Base-by-base conservation (phyloP, 2,888 invertebrate genomes). In the Diaprepes abbreviatus region DNA sequence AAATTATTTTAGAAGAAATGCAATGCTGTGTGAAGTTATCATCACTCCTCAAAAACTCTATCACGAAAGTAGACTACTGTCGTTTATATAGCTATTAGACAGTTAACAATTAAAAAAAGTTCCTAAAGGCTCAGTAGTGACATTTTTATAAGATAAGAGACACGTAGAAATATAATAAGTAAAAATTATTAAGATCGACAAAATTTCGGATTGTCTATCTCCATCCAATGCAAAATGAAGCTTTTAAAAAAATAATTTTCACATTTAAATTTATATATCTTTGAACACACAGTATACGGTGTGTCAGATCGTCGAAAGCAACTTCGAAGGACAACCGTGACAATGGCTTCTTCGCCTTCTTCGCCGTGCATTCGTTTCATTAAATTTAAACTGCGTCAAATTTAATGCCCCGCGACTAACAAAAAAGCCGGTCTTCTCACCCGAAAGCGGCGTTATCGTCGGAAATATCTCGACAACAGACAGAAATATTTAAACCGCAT, bases 341-440 rank as follows among this genome's bases (percentile, higher is more conserved):
- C 74, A 74, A 74, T 74, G 72, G 74, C n/a, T 48, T 62, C 38
- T 62, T 45, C 36, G 35, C 45, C 24, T 67, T 31, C 12, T 3
- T 16, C 59, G 58, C 72, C 63, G 73, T 33, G 69, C 65, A 73
- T 73, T 76, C 72, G 75, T 75, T 78, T 74, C 75, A 75, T 79
- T 76, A 77, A 78, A 78, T 79, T 78, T 80, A 77, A 78, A 79
- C 76, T 72, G 79, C 78, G 79, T 79, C 76, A 78, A 78, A 79
- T 75, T 77, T 79, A 76, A 76, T 75, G 73, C 77, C 76, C 73
- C 74, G 74, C 73, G 59, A 57, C 73, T 50, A 74, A 76, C 75
- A 74, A 77, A 76, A 77, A 77, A 68, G 64, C 71, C 76, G 57
- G 66, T 63, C 66, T 71, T 76, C 75, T 74, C 70, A 73, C 74